These are phyloP conservation scores for Drosophila bocqueti DNA, from an alignment of 1,140 invertebrate species.

Conservation along the genomic window DNA sequence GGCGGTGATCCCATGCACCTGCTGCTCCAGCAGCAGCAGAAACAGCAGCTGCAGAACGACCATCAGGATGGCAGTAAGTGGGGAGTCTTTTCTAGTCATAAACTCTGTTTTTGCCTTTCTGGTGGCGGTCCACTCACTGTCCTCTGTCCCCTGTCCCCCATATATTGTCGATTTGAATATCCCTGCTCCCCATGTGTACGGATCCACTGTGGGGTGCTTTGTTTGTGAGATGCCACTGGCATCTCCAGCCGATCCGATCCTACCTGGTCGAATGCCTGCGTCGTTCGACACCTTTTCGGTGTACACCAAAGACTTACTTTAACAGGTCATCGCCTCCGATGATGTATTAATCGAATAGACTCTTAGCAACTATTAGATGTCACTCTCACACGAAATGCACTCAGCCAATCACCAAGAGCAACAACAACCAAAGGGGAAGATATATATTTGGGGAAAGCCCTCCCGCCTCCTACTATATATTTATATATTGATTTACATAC, in stretches of 20 bases:
- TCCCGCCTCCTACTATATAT: conserved; percentile 34
- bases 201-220: conserved; percentile 29
- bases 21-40: conserved; percentile 86
- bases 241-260: conserved; percentile 53
- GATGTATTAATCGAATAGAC: conserved; percentile 78
- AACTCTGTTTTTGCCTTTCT: conserved; percentile 5
- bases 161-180: conserved; percentile 7
- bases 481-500: conserved; percentile 51
- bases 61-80: conserved; percentile 87
- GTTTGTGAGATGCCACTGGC: conserved; percentile 34
- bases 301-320: conserved; percentile 75
- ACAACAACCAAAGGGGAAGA: conserved; percentile 26
- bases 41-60: conserved; percentile 82
- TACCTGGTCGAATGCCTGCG: conserved; percentile 55
- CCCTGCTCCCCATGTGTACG: conserved; percentile 14
- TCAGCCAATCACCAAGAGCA: conserved; percentile 16
- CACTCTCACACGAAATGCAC: conserved; percentile 38
- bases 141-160: conserved; percentile 1
- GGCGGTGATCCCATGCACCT: conserved; percentile 86
- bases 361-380: conserved; percentile 67
- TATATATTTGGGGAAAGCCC: conserved; percentile 21
- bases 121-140: conserved; percentile 34
- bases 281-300: conserved; percentile 40
- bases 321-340: conserved; percentile 52
- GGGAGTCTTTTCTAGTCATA: conserved; percentile 1